Base-by-base conservation (phyloP, 2,113 vertebrate species). In the Craseonycteris thonglongyai region DNA sequence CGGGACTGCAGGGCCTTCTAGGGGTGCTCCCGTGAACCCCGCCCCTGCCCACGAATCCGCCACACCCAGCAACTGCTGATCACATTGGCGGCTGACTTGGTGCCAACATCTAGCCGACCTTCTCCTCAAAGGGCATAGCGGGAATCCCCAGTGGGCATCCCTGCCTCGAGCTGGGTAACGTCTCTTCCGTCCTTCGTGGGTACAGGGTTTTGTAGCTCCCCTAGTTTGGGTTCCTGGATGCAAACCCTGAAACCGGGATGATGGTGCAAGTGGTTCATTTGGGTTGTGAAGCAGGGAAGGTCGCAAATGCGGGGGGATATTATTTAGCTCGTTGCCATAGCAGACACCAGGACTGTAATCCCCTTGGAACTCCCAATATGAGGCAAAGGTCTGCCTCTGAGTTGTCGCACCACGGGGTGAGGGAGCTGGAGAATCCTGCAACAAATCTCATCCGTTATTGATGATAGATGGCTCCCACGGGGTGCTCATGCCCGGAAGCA, bases 61-160 rank as follows among this genome's bases (percentile, higher is more conserved):
- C 19, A 2, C 0, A 13, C 4, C 4, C 16, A 38, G 54, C 26
- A n/a, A 4, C 13, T 49, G 51, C n/a, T 38, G 72, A 33, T 6
- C 12, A 26, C 24, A 3, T 33, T 26, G 61, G 15, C 47, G 59
- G 54, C 0, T 5, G 22, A 61, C 35, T 16, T 3, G 18, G 51
- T 33, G 30, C 11, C 19, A 59, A 45, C 8, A 15, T 33, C 22
- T 16, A 81, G 66, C 12, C 30, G 14, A 5, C 6, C 38, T 74
- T 56, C 22, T 6, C 38, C 19, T 40, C 6, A 18, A 24, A 90
- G 26, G 0, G 1, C 1, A 18, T 0, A 2, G 11, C 5, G 21
- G 42, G 15, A 54, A 3, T 49, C 9, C 3, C 15, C 0, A 2
- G 6, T 22, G 58, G 28, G 58, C 33, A 19, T 0, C 2, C n/a